Evolutionary conservation across 1,140 invertebrate genomes (phyloP).

Genomic region (Neodiprion pinetum): DNA sequence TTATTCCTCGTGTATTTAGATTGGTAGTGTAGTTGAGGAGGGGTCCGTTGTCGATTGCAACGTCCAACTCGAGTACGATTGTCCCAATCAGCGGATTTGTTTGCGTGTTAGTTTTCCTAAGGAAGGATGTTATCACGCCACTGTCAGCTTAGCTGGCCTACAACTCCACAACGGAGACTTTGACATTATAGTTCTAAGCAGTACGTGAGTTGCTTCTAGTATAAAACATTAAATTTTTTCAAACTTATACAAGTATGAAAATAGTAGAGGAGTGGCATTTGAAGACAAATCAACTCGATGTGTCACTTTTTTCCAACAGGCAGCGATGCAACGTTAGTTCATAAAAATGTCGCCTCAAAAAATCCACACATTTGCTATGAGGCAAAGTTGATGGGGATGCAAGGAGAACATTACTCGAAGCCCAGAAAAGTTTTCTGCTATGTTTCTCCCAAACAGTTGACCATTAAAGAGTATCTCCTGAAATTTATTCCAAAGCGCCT

Average conservation of each 20-base stretch:
- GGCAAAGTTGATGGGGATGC: slow-evolving; percentile 79
- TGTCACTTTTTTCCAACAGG: slow-evolving; percentile 61
- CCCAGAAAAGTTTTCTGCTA: slow-evolving; percentile 89
- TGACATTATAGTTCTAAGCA: slow-evolving; percentile 88
- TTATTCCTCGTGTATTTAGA: slow-evolving; percentile 46
- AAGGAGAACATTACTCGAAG: slow-evolving; percentile 72
- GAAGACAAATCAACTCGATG: not conserved
- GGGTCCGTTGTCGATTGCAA: slow-evolving; percentile 65
- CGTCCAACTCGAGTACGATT: slow-evolving; percentile 70
- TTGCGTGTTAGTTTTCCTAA: slow-evolving; percentile 73
- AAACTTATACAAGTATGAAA: slow-evolving; percentile 10
- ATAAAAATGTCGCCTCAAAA: slow-evolving; percentile 85
- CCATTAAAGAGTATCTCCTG: slow-evolving; percentile 90
- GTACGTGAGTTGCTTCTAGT: slow-evolving; percentile 63
- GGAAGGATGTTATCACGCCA: slow-evolving; percentile 83
- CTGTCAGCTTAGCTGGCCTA: slow-evolving; percentile 78
- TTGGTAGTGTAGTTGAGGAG: slow-evolving; percentile 55
- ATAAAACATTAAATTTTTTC: not conserved
- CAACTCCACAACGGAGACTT: slow-evolving; percentile 90
- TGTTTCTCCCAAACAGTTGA: slow-evolving; percentile 86
- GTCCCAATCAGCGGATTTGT: slow-evolving; percentile 68
- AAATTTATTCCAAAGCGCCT: slow-evolving; percentile 92
- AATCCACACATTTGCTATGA: slow-evolving; percentile 88
- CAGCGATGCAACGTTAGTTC: slow-evolving; percentile 81
- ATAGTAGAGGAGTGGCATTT: not conserved